Evolutionary conservation across 2,888 invertebrate genomes (phyloP), one percentile per base, ranked within the genome.

Genomic region (Liopterus haemorrhoidalis): DNA sequence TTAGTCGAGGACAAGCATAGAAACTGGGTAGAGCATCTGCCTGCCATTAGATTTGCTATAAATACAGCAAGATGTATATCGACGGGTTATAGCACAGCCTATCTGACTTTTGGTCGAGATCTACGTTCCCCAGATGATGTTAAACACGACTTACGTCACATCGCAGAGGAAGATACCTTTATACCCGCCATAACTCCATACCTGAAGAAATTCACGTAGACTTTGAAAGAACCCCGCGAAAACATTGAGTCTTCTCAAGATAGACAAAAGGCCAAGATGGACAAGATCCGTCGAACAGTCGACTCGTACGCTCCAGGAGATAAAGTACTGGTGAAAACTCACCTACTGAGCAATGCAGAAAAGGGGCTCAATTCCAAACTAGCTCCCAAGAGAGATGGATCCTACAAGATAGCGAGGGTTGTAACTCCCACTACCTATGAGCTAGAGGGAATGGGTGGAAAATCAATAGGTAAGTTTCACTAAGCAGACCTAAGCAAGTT

Each of bases 101-200:
- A 53, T 22, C 41, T 60, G 1, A 56, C 50, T 1, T 57, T 58
- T 25, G 61, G 50, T 1, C 41, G 57, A 4, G 59, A 62, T 24
- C 16, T 59, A 5, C 42, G 49, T 40, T 50, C 41, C 51, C 53
- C 49, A 2, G 30, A 40, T 27, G 49, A 53, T 3, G 38, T 36
- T 5, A 12, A 27, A 1, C 35, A 39, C 24, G 52, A 54, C 16
- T 4, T 16, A 32, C 14, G 12, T 36, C 36, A 12, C 28, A 37
- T 32, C 32, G 32, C 19, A 12, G 11, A 28, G n/a, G 28, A 12
- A 27, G 36, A 36, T 28, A 39, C 25, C 12, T 16, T 30, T 27
- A 36, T 5, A 49, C 41, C 3, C 41, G 48, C 39, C 48, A 48
- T 15, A 43, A 31, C 15, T 46, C 49, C 36, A 28, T 43, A 30